Evolutionary conservation across 2,797 vertebrate species (phyloP).

Genomic region (Poliocrania exsul): DNA sequence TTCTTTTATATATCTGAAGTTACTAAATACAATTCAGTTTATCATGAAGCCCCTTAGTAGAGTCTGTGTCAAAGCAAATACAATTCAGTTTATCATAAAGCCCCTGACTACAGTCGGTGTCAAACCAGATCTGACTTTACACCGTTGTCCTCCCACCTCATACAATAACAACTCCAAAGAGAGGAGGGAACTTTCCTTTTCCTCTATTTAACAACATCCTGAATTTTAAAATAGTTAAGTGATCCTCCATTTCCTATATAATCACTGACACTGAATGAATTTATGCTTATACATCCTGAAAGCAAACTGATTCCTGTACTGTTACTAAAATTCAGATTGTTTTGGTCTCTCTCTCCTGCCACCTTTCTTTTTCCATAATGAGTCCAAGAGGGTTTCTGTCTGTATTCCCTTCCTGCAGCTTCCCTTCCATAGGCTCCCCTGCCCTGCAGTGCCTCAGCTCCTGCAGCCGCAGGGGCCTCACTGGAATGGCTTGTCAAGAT

Average conservation of each 20-base stretch:
- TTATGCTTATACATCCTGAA: background rate
- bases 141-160: background rate
- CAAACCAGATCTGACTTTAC: background rate
- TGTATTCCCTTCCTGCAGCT: background rate
- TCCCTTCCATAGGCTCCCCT: background rate
- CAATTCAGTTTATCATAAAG: background rate
- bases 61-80: background rate
- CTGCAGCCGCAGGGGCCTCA: background rate
- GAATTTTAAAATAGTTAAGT: background rate
- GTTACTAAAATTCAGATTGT: background rate
- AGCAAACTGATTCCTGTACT: background rate
- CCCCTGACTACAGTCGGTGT: background rate
- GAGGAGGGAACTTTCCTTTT: slow-evolving; percentile 27
- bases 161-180: background rate
- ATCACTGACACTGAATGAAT: background rate
- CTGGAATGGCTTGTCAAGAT: background rate
- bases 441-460: background rate
- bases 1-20: background rate
- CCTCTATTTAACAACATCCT: slow-evolving; percentile 40
- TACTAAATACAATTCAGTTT: background rate
- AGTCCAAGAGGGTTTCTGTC: background rate
- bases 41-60: background rate
- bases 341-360: background rate
- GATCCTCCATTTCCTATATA: background rate
- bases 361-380: background rate